Evolutionary conservation across 37 sponge, comb jelly and placozoan species (phyloP), one percentile per base, ranked within the genome.

Genomic region (Ephydatia muelleri): DNA sequence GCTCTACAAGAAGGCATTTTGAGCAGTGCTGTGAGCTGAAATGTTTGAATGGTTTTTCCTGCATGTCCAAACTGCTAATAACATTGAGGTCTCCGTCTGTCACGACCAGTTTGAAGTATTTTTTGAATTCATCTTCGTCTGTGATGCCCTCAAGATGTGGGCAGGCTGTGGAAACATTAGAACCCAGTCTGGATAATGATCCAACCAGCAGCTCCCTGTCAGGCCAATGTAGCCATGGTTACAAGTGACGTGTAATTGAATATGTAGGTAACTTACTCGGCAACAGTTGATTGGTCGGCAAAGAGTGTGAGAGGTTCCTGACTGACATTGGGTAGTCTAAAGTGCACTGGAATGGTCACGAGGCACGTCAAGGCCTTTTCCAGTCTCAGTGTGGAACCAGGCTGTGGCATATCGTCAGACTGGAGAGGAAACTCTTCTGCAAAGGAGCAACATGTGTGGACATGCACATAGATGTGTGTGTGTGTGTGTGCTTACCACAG

Each of bases 271-370:
- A 65, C 22, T 37, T 67, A 81, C 87, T 68, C 73, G 25, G 77
- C 87, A 38, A 40, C 81, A 38, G 87, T 87, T 8, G 71, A 38
- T 23, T 76, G 14, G 65, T 87, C 87, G 0, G 87, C 82, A 87
- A 81, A 87, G 6, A 87, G 75, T 47, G 87, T 79, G 40, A 75
- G 65, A 25, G 81, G 48, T 22, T 86, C 86, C 11, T n/a, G 39
- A 39, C 73, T 38, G 28, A 81, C 26, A 0, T 32, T 30, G 0
- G 67, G 69, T 37, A 87, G 76, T 32, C 81, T 82, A 32, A 81
- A 87, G 48, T 75, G 76, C 5, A 87, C 74, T 2, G 87, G 40
- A 0, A 87, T 71, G 11, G 34, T 2, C 13, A 48, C 76, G 47
- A 87, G 79, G 3, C 16, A 13, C 12, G 22, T 23, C 4, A 37